Evolutionary conservation across 53 echinoderm and acorn worm genomes (phyloP), one percentile per base, ranked within the genome.

Genomic region (Pentamera pediparva): DNA sequence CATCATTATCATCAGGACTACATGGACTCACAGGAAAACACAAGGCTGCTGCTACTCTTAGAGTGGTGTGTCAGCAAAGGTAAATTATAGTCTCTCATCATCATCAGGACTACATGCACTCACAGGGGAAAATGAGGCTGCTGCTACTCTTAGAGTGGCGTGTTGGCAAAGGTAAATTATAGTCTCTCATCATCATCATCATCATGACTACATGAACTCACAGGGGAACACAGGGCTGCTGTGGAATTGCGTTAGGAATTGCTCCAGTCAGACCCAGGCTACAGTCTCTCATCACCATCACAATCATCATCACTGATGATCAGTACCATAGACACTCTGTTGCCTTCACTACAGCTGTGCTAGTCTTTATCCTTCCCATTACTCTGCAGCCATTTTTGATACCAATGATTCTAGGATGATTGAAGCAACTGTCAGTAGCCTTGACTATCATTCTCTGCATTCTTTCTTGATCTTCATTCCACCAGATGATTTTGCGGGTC

Each of bases 41-140:
- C 96, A 19, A 79, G 96, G n/a, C 49, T 96, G 29, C 81, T 96
- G 2, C 62, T 96, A 25, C 83, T 91, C 12, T 31, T 96, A 57
- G 96, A 96, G 47, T 96, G 91, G 96, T 96, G 96, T 79, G 91
- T 95, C 7, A 87, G 96, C 13, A 85, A 96, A 96, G 96, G 96
- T 96, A 65, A 65, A 59, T 9, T 32, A n/a, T n/a, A n/a, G n/a
- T 83, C 21, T 93, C 89, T n/a, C n/a, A n/a, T n/a, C n/a, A n/a
- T n/a, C n/a, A n/a, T 64, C 59, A 84, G 54, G 93, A 93, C 40
- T 93, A 89, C 65, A 93, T 93, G 93, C 86, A 82, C 11, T 93
- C 86, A 41, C 93, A 93, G 52, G 89, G 93, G 18, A 93, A 89
- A 51, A 93, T 89, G 20, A 77, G 93, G 18, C 41, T 93, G 29